phyloP scores from a whole-genome alignment of 2,113 vertebrate genomes.

The Apodemus sylvaticus region DNA sequence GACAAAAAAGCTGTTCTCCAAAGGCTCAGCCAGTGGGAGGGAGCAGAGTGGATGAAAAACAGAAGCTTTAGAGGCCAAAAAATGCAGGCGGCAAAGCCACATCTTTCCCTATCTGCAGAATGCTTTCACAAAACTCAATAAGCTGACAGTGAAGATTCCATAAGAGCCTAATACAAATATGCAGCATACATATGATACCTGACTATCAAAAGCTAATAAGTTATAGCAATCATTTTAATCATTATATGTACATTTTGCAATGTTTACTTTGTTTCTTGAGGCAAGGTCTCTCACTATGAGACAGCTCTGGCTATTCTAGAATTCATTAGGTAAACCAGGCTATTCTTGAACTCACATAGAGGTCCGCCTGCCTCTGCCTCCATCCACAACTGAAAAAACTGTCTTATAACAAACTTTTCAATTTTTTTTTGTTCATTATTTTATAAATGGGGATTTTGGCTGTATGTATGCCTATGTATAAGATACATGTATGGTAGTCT shows the following conservation, averaged over 20 bases:
- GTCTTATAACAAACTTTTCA: neutral
- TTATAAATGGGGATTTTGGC: neutral
- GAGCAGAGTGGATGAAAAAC: neutral
- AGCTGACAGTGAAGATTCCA: neutral
- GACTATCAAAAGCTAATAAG: neutral
- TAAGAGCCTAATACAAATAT: neutral
- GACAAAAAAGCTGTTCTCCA: neutral
- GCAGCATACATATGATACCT: neutral
- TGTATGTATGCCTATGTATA: neutral
- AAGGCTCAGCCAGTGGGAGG: neutral
- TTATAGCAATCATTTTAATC: neutral
- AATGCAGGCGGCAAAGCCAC: neutral
- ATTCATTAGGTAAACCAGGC: too few relatives aligned
- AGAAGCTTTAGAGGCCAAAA: neutral
- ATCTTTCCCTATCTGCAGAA: neutral
- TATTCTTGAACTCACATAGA: neutral
- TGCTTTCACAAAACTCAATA: neutral
- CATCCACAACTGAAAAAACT: conserved; percentile 7
- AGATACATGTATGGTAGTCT: neutral
- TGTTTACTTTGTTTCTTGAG: neutral
- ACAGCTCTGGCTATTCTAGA: neutral
- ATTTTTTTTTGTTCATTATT: neutral
- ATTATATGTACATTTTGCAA: neutral
- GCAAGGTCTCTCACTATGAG: neutral
- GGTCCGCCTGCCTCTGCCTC: neutral